Evolutionary conservation across 2,113 vertebrate species (phyloP).

Genomic region (Ammodytes marinus): DNA sequence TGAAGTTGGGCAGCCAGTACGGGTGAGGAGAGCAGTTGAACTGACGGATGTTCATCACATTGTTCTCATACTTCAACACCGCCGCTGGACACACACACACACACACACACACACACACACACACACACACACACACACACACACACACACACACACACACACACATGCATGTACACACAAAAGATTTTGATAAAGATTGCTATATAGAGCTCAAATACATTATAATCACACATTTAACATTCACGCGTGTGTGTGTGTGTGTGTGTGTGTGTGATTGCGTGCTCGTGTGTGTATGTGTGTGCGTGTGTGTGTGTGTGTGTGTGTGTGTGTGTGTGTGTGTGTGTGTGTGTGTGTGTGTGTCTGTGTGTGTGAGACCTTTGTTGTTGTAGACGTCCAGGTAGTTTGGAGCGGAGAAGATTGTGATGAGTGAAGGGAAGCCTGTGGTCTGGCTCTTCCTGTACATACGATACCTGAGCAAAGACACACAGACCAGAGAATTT

Average conservation of each 20-base stretch:
- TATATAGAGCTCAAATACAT: too few relatives aligned
- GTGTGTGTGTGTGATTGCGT: too few relatives aligned
- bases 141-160: background rate
- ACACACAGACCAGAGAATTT: conserved; percentile 51
- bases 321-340: background rate
- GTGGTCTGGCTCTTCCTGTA: conserved; percentile 90
- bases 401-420: conserved; percentile 89
- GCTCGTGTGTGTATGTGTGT: background rate
- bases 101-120: conserved; percentile 38
- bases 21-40: conserved; percentile 90
- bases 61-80: conserved; percentile 89
- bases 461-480: conserved; percentile 85
- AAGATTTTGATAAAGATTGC: too few relatives aligned
- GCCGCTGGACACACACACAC: conserved; percentile 77
- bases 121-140: conserved; percentile 26
- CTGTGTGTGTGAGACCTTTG: conserved; percentile 80
- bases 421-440: conserved; percentile 89
- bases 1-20: conserved; percentile 90
- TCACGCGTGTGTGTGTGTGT: too few relatives aligned
- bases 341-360: background rate
- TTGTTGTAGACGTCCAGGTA: conserved; percentile 90
- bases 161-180: too few relatives aligned
- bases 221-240: too few relatives aligned
- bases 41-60: conserved; percentile 90
- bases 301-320: too few relatives aligned